These are phyloP conservation scores for Aplysia californica DNA, from an alignment of 1,140 invertebrate genomes.

Conservation along the genomic window DNA sequence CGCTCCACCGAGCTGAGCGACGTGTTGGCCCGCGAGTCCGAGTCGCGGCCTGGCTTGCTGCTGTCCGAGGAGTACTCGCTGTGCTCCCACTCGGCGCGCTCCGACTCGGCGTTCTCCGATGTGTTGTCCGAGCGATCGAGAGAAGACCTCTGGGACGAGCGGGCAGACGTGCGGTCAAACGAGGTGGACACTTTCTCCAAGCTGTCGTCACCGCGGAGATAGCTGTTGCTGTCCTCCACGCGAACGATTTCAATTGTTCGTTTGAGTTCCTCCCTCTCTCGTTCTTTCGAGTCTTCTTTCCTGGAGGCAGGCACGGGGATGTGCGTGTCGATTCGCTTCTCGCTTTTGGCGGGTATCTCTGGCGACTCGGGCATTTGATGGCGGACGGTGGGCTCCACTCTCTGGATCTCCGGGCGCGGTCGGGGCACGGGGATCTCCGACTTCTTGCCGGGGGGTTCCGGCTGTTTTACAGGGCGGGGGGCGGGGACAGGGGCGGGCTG, in stretches of 20 bases:
- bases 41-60: constrained; percentile 16
- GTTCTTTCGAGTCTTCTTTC: constrained; percentile 23
- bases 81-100: constrained; percentile 8
- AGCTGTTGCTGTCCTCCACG: constrained; percentile 14
- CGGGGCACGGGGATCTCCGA: constrained; percentile 53
- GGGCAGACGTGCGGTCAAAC: constrained; percentile 13
- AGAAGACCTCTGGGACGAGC: constrained; percentile 17
- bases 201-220: neutral
- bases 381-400: constrained; percentile 52
- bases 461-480: constrained; percentile 30
- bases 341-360: constrained; percentile 17
- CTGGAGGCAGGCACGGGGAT: constrained; percentile 12
- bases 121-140: constrained; percentile 15
- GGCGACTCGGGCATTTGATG: constrained; percentile 9
- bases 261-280: constrained; percentile 32
- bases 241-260: constrained; percentile 38
- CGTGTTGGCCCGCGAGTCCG: neutral
- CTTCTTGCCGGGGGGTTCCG: constrained; percentile 29
- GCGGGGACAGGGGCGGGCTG: constrained; percentile 30
- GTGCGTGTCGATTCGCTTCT: constrained; percentile 26
- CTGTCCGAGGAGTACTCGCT: constrained; percentile 22
- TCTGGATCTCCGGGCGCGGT: constrained; percentile 51
- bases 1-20: neutral
- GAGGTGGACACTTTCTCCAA: constrained; percentile 14
- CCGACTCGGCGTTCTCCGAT: constrained; percentile 15